These are phyloP conservation scores for Sparus aurata DNA, from an alignment of 2,797 vertebrate genomes.

Conservation along the genomic window DNA sequence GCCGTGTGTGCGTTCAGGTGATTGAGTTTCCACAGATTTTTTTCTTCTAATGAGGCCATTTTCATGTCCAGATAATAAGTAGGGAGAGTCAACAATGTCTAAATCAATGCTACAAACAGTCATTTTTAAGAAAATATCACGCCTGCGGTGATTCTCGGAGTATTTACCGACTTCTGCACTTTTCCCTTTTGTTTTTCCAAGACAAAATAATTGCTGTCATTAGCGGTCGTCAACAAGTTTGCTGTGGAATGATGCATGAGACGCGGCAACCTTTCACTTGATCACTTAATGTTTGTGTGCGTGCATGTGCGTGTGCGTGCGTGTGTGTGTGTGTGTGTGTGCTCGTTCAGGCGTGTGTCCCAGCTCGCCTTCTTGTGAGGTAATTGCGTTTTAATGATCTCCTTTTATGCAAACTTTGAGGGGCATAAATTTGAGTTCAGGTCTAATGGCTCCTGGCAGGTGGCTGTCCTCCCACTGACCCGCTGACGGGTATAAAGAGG, in stretches of 20 bases:
- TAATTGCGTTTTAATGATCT: conserved; percentile 91
- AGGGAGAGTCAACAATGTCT: neutral
- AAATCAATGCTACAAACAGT: conserved; percentile 42
- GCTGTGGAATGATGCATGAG: conserved; percentile 56
- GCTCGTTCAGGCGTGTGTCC: conserved; percentile 65
- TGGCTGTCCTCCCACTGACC: conserved; percentile 80
- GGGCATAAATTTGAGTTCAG: conserved; percentile 80
- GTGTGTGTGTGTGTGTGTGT: conserved; percentile 18
- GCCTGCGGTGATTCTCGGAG: neutral
- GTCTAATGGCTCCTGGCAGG: conserved; percentile 79
- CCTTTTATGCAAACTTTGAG: conserved; percentile 83
- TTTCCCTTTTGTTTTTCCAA: conserved; percentile 26
- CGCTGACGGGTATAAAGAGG: conserved; percentile 50
- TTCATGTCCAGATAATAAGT: conserved; percentile 48
- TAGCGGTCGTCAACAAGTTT: conserved; percentile 51
- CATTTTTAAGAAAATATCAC: conserved; percentile 25
- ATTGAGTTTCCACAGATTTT: conserved; percentile 37
- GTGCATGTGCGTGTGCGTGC: neutral
- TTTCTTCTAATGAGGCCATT: conserved; percentile 46
- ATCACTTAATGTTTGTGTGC: conserved; percentile 19
- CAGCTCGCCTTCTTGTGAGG: conserved; percentile 63
- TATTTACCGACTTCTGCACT: conserved; percentile 8
- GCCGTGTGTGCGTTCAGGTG: conserved; percentile 3
- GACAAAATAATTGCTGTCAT: conserved; percentile 61
- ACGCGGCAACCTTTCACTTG: conserved; percentile 43